Conservation (phyloP, 2,888 invertebrate genomes). For the Chrysomela aeneicollis region DNA sequence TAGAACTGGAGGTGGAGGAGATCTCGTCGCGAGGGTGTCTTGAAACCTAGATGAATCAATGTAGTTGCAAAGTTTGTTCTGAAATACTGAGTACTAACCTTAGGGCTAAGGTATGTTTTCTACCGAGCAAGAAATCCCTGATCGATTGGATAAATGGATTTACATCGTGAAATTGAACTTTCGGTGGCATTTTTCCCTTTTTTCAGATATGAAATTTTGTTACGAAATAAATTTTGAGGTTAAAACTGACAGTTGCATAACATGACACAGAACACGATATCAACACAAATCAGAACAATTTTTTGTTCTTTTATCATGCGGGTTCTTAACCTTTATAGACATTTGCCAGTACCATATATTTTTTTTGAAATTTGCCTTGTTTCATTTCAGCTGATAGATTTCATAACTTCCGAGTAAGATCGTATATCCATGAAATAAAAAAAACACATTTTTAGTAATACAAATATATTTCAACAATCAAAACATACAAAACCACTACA, state of each 20-base stretch:
- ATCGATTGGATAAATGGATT: conserved; percentile 69
- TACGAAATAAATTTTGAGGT: conserved; percentile 26
- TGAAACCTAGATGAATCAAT: conserved; percentile 62
- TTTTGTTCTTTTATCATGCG: neutral
- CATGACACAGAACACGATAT: neutral
- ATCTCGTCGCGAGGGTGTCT: conserved; percentile 73
- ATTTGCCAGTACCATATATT: no score
- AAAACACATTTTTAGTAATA: conserved; percentile 23
- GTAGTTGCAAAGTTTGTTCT: no score
- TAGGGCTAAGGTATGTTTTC: conserved; percentile 64
- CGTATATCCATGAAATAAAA: no score
- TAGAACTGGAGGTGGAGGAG: conserved; percentile 81
- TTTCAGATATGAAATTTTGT: conserved; percentile 1
- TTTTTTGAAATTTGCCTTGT: no score
- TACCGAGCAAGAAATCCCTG: conserved; percentile 72
- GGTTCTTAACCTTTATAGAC: no score
- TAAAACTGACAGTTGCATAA: conserved; percentile 33
- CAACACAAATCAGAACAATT: neutral
- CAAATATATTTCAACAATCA: conserved; percentile 42
- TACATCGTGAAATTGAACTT: conserved; percentile 66
- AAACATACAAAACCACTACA: conserved; percentile 33
- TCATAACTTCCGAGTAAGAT: no score
- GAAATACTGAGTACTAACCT: conserved; percentile 51
- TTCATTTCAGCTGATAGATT: no score
- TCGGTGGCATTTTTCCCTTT: conserved; percentile 42